Evolutionary conservation across 2,888 invertebrate species (phyloP).

Genomic region (Ectemnius cavifrons): DNA sequence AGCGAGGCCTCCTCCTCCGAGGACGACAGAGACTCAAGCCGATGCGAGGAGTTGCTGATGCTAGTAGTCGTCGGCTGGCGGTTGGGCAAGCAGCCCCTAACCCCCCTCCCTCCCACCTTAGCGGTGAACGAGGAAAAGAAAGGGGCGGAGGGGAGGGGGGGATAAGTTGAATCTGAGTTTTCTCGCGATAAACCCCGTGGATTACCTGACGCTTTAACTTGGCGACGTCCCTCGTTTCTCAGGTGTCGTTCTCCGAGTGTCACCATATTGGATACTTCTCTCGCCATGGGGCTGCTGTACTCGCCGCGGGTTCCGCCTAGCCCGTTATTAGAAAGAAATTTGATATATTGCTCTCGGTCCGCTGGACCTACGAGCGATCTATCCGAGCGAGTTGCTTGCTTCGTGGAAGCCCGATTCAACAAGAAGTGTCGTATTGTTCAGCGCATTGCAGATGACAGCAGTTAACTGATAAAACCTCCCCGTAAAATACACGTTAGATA

Average conservation of each 20-base stretch:
- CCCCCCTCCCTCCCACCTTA: too few species aligned
- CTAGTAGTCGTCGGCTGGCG: too few species aligned
- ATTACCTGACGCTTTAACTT: constrained; percentile 74
- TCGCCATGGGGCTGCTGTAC: constrained; percentile 33
- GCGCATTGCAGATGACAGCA: not conserved
- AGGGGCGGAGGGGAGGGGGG: too few species aligned
- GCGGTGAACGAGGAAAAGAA: constrained; percentile 57
- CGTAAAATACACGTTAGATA: too few species aligned
- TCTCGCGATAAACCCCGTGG: constrained; percentile 69
- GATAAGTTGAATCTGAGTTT: constrained; percentile 74
- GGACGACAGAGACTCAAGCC: constrained; percentile 47
- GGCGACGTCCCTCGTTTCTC: constrained; percentile 72
- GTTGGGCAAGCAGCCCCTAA: too few species aligned
- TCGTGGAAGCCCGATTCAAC: constrained; percentile 26
- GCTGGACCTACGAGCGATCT: constrained; percentile 18
- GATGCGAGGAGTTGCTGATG: constrained; percentile 32
- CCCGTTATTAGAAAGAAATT: constrained; percentile 72
- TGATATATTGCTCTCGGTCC: constrained; percentile 68
- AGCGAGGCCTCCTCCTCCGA: constrained; percentile 27
- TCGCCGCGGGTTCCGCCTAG: constrained; percentile 21
- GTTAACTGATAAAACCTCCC: not conserved
- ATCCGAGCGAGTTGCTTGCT: constrained; percentile 14
- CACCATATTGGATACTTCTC: constrained; percentile 72
- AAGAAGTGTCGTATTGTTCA: constrained; percentile 12
- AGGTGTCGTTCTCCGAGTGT: constrained; percentile 70